Evolutionary conservation across 2,113 vertebrate genomes (phyloP).

Genomic region (Ellobius talpinus): DNA sequence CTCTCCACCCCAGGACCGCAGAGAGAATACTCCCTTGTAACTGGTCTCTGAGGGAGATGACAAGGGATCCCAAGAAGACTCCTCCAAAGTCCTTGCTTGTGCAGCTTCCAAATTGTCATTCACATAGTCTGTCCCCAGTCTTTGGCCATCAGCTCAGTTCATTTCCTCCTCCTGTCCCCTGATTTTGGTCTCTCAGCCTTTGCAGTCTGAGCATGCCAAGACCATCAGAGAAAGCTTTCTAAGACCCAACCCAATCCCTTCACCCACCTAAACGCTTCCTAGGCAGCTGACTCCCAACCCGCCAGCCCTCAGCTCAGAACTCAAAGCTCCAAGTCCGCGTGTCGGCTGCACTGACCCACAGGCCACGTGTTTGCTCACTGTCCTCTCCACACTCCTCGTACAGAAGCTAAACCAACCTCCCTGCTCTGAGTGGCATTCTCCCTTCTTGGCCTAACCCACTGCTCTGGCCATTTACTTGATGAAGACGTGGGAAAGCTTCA

Average conservation of each 20-base stretch:
- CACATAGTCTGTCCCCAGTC: neutral
- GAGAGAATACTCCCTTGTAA: neutral
- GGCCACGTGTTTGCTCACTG: neutral
- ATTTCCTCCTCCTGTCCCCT: neutral
- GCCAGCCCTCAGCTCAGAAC: neutral
- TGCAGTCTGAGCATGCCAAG: conserved; percentile 17
- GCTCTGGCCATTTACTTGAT: conserved; percentile 8
- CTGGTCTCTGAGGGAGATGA: neutral
- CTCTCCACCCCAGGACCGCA: neutral
- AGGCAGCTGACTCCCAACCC: neutral
- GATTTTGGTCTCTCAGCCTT: neutral
- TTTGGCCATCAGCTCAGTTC: neutral
- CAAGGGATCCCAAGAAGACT: neutral
- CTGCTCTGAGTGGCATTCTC: neutral
- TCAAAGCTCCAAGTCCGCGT: neutral
- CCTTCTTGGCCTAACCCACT: neutral
- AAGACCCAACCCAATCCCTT: neutral
- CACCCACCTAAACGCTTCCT: neutral
- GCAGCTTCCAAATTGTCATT: conserved; percentile 15
- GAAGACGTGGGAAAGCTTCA: neutral
- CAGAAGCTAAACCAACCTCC: neutral
- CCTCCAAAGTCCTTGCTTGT: neutral
- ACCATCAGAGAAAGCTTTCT: neutral
- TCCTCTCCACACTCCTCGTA: neutral
- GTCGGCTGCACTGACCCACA: neutral